Evolutionary conservation across 2,797 vertebrate genomes (phyloP), one percentile per base, ranked within the genome.

Genomic region (Tympanoctomys barrerae): DNA sequence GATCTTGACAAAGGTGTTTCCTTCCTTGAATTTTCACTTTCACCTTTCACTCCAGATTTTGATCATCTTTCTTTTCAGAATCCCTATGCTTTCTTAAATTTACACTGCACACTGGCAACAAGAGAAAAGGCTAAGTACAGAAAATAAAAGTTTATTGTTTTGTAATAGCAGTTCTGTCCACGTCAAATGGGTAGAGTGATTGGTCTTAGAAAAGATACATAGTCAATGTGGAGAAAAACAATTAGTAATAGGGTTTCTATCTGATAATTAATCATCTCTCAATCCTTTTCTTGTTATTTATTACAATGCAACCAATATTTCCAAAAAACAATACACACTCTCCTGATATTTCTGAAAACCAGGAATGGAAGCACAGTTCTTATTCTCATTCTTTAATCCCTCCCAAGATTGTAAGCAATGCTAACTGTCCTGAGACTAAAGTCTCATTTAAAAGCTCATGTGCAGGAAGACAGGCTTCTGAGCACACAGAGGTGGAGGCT

Each of bases 221-320:
- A 73, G 87, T 61, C 12, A 57, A 83, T 83, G 10, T 7, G 36
- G 61, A 94, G 59, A 93, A 94, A 87, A 77, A 26, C 1, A 93
- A 62, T 93, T 91, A 94, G 89, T 97, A 89, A 86, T 42, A 88
- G 4, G 66, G 77, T 89, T 49, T 8, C 54, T 62, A 46, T 33
- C 7, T 61, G 87, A 39, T 0, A 89, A 52, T 21, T 59, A 91
- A 64, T 42, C 18, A n/a, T 78, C 28, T 31, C 46, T 85, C 87
- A 91, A 59, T 49, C 68, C 11, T 16, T 89, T 70, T 77, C 0
- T 19, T 16, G 1, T 62, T 88, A 68, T 46, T 36, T 68, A 31
- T n/a, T 79, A 59, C 7, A 49, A 28, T 36, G 19, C 49, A 19
- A 75, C 4, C 90, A 59, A 19, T 66, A 42, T 91, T 4, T 4